Evolutionary conservation across 1,140 invertebrate species (phyloP).

Genomic region (Drosophila saltans): DNA sequence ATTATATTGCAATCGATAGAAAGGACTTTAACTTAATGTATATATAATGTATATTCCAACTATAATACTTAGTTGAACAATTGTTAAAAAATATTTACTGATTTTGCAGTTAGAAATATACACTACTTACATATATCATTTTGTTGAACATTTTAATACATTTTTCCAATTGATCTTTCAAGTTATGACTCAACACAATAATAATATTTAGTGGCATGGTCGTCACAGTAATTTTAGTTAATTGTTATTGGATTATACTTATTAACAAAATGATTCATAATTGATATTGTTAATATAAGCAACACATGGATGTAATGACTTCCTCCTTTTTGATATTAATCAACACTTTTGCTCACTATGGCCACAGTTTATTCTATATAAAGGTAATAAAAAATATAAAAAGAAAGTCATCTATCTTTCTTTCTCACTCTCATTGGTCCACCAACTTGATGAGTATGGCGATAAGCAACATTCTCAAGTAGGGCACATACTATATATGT

Average conservation of each 20-base stretch:
- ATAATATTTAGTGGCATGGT: background rate
- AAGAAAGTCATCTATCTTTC: background rate
- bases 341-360: constrained; percentile 38
- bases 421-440: constrained; percentile 4
- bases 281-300: constrained; percentile 2
- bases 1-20: no score
- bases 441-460: constrained; percentile 51
- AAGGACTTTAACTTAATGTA: no score
- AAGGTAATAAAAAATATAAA: constrained; percentile 1
- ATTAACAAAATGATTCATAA: constrained; percentile 1
- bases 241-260: constrained; percentile 5
- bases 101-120: no score
- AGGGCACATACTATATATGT: constrained; percentile 19
- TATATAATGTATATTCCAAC: no score
- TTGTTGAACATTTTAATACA: no score
- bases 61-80: no score
- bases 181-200: background rate
- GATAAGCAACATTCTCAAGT: constrained; percentile 61
- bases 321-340: constrained; percentile 41
- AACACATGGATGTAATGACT: constrained; percentile 8
- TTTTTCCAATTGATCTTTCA: background rate
- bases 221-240: background rate
- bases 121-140: no score
- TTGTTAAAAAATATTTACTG: no score
- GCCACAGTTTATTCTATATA: background rate